Evolutionary conservation across 2,797 vertebrate genomes (phyloP).

Genomic region (Falco berigora): DNA sequence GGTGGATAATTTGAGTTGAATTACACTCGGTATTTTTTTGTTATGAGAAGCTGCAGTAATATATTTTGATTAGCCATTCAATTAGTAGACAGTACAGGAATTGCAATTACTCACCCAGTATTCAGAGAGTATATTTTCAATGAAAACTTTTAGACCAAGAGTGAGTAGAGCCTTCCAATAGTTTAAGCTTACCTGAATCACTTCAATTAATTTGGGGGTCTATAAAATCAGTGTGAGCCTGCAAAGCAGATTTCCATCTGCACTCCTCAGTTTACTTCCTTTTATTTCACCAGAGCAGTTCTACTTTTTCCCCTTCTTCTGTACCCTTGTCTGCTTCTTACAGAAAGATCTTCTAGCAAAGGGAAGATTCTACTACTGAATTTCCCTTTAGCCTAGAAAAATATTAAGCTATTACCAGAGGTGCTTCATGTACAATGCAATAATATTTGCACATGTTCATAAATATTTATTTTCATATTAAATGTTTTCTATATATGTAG

Average conservation of each 20-base stretch:
- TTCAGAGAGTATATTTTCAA: background rate
- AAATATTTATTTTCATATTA: background rate
- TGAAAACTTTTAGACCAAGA: background rate
- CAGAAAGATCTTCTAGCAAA: background rate
- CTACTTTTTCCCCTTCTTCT: background rate
- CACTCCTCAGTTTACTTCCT: background rate
- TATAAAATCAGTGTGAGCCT: background rate
- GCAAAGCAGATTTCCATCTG: background rate
- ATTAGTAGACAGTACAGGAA: background rate
- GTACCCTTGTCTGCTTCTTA: background rate
- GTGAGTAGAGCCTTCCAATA: background rate
- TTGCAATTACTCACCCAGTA: background rate
- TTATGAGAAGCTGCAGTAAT: background rate
- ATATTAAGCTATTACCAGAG: background rate
- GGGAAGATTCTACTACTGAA: background rate
- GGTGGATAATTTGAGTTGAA: background rate
- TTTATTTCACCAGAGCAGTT: background rate
- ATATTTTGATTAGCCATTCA: background rate
- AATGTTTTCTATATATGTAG: background rate
- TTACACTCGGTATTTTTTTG: background rate
- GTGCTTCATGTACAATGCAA: background rate
- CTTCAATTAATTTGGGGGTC: background rate
- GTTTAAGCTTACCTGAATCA: background rate
- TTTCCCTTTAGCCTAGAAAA: background rate
- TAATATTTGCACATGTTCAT: background rate